Conservation (phyloP, 2,797 vertebrate species). For the Oryzias dopingdopingensis region DNA sequence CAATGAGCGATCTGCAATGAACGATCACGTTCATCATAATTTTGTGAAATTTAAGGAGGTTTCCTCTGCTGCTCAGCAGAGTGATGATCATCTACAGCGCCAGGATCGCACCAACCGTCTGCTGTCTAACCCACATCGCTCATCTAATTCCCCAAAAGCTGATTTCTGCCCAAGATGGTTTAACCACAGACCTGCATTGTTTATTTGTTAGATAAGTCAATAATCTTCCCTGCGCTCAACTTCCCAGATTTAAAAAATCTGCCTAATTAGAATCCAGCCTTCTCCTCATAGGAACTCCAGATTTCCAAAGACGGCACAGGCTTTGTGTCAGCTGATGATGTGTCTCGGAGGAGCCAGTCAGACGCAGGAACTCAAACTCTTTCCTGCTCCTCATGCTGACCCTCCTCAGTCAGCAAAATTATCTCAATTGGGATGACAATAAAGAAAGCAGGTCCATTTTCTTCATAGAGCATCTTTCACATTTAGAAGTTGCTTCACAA, state of each 20-base stretch:
- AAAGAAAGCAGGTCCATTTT: no score
- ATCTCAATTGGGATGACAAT: no score
- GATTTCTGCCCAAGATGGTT: conserved; percentile 72
- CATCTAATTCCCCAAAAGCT: conserved; percentile 37
- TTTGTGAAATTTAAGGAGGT: background rate
- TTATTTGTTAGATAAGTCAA: conserved; percentile 82
- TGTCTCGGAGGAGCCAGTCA: background rate
- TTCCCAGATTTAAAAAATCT: conserved; percentile 84
- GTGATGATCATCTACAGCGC: background rate
- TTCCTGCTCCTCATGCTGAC: background rate
- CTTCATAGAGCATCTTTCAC: no score
- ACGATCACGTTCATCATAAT: conserved; percentile 2
- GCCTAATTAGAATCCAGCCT: conserved; percentile 86
- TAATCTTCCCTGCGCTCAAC: conserved; percentile 71
- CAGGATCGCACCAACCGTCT: conserved; percentile 14
- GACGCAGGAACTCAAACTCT: background rate
- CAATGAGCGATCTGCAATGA: background rate
- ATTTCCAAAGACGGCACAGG: conserved; percentile 80
- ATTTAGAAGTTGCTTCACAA: no score
- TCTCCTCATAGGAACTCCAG: conserved; percentile 78
- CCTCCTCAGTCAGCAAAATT: background rate
- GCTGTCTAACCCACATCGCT: conserved; percentile 10
- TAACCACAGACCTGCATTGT: conserved; percentile 71
- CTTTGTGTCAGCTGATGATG: conserved; percentile 74
- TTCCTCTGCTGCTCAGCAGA: background rate